Conservation (phyloP, 1,140 invertebrate species). For the Drosophila simulans region DNA sequence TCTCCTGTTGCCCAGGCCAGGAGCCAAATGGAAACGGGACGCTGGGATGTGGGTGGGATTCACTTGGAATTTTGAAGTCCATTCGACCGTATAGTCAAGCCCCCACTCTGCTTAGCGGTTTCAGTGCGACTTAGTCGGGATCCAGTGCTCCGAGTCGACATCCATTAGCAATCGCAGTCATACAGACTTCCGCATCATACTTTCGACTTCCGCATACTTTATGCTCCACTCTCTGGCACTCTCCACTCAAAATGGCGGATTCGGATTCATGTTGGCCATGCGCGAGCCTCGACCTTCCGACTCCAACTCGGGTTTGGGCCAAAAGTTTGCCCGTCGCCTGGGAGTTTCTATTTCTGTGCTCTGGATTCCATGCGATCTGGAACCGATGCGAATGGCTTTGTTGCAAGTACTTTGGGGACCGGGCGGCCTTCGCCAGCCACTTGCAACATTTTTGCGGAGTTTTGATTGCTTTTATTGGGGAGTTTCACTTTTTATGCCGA, state of each 20-base stretch:
- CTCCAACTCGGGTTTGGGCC: conserved; percentile 31
- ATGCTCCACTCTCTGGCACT: conserved; percentile 43
- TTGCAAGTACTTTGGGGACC: conserved; percentile 8
- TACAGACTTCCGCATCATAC: conserved; percentile 82
- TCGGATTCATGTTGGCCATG: conserved; percentile 64
- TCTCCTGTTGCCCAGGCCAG: conserved; percentile 27
- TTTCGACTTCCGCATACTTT: conserved; percentile 80
- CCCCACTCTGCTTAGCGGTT: background rate
- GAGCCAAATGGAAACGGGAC: conserved; percentile 5
- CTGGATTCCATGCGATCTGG: conserved; percentile 36
- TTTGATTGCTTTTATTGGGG: conserved; percentile 7
- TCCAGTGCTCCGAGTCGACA: conserved; percentile 41
- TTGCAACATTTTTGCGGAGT: conserved; percentile 9
- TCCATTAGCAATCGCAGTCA: conserved; percentile 82
- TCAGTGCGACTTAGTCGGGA: conserved; percentile 2
- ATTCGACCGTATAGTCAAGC: conserved; percentile 65
- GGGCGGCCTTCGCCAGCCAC: conserved; percentile 23
- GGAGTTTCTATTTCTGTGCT: conserved; percentile 25
- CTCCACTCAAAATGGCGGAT: conserved; percentile 69
- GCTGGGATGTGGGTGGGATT: conserved; percentile 3
- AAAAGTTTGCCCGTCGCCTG: conserved; percentile 49
- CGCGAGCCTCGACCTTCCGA: conserved; percentile 54
- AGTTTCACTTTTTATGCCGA: background rate
- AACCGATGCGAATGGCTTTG: conserved; percentile 16
- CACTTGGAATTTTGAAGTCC: conserved; percentile 67